These are phyloP conservation scores for Brenthis ino DNA, from an alignment of 2,888 invertebrate genomes.

Conservation along the genomic window DNA sequence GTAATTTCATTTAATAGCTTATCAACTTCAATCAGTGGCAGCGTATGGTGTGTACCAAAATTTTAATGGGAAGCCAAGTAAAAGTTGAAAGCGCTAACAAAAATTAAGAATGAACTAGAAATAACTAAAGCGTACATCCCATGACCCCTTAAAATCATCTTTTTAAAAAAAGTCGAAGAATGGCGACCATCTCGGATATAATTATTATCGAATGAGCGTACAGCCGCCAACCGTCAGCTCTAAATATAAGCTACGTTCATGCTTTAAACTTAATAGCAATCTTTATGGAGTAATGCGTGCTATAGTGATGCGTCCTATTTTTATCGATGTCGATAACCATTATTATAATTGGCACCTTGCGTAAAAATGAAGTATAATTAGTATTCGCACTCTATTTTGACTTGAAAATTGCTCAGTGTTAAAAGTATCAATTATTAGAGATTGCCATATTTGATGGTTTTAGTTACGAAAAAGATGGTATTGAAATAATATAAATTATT, in stretches of 20 bases:
- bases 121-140: conserved; percentile 46
- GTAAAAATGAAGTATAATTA: conserved; percentile 28
- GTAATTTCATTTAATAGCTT: conserved; percentile 38
- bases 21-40: conserved; percentile 36
- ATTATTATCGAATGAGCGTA: conserved; percentile 66
- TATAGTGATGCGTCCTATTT: conserved; percentile 61
- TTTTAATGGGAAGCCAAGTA: conserved; percentile 49
- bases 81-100: conserved; percentile 66
- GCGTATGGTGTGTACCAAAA: conserved; percentile 19
- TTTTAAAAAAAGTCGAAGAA: conserved; percentile 51
- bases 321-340: conserved; percentile 66
- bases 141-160: conserved; percentile 64
- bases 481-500: neutral
- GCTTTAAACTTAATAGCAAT: conserved; percentile 79
- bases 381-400: neutral
- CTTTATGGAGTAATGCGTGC: conserved; percentile 74
- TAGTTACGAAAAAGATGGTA: neutral
- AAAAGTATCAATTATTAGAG: conserved; percentile 9
- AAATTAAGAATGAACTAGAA: conserved; percentile 53
- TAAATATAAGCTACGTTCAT: conserved; percentile 65
- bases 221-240: conserved; percentile 69
- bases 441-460: neutral
- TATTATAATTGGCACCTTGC: conserved; percentile 53
- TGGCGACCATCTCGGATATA: conserved; percentile 72
- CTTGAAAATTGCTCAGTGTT: neutral